These are phyloP conservation scores for Lasiurus cinereus DNA, from an alignment of 2,113 vertebrate genomes.

Conservation along the genomic window DNA sequence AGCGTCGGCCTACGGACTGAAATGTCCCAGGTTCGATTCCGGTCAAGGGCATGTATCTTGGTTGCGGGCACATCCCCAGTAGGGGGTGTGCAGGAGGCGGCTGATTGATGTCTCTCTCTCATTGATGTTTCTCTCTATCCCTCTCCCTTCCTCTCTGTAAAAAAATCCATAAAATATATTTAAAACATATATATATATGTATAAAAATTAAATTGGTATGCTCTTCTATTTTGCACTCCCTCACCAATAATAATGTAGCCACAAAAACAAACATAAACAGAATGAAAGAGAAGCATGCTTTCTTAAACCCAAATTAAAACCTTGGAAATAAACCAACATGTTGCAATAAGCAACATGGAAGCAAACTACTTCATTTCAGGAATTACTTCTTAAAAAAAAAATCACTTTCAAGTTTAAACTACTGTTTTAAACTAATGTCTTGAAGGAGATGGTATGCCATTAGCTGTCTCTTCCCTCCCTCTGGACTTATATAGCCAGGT, in stretches of 20 bases:
- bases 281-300: background rate
- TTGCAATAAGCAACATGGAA: background rate
- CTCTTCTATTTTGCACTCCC: background rate
- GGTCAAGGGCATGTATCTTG: no score
- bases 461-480: background rate
- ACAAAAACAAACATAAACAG: background rate
- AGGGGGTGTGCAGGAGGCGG: no score
- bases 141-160: no score
- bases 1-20: no score
- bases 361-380: background rate
- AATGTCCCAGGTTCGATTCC: no score
- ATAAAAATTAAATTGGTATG: no score
- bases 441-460: background rate
- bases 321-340: background rate
- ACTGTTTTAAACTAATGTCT: background rate
- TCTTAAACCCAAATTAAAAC: constrained; percentile 5
- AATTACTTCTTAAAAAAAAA: background rate
- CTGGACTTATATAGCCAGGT: background rate
- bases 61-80: no score
- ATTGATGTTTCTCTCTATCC: no score
- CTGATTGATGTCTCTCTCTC: no score
- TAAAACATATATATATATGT: no score
- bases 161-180: no score
- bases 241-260: background rate
- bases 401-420: background rate